Evolutionary conservation across 2,888 invertebrate species (phyloP).

Genomic region (Actias luna): DNA sequence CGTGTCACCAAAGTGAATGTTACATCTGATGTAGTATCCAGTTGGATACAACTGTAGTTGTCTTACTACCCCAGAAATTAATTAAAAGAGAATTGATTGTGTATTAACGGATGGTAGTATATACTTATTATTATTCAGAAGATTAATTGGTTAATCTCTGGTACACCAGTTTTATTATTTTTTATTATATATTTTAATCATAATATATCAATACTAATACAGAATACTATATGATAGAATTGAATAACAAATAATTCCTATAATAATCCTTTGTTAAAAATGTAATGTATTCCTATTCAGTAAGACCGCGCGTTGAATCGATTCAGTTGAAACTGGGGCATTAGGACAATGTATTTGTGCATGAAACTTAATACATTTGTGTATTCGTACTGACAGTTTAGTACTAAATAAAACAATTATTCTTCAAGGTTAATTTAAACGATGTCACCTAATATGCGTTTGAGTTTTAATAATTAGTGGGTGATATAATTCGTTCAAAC

Average conservation of each 20-base stretch:
- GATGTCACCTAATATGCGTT: background rate
- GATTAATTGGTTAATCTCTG: too few species aligned
- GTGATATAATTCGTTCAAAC: background rate
- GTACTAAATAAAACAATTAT: constrained; percentile 30
- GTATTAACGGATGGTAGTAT: background rate
- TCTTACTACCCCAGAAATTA: too few species aligned
- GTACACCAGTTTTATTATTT: background rate
- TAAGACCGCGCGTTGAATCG: constrained; percentile 51
- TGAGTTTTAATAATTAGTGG: background rate
- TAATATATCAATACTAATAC: background rate
- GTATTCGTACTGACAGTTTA: constrained; percentile 23
- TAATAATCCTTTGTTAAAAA: constrained; percentile 10
- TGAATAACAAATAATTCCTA: background rate
- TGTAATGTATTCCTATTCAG: constrained; percentile 18
- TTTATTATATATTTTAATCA: background rate
- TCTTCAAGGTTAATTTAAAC: constrained; percentile 37
- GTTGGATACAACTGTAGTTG: too few species aligned
- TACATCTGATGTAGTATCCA: too few species aligned
- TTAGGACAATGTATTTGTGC: constrained; percentile 45
- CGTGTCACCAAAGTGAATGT: too few species aligned
- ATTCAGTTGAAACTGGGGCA: constrained; percentile 56
- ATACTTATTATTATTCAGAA: background rate
- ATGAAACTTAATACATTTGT: constrained; percentile 28
- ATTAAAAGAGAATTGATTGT: background rate
- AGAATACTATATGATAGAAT: background rate